These are phyloP conservation scores for Rhinoraja longicauda DNA, from an alignment of 2,797 vertebrate genomes.

Conservation along the genomic window DNA sequence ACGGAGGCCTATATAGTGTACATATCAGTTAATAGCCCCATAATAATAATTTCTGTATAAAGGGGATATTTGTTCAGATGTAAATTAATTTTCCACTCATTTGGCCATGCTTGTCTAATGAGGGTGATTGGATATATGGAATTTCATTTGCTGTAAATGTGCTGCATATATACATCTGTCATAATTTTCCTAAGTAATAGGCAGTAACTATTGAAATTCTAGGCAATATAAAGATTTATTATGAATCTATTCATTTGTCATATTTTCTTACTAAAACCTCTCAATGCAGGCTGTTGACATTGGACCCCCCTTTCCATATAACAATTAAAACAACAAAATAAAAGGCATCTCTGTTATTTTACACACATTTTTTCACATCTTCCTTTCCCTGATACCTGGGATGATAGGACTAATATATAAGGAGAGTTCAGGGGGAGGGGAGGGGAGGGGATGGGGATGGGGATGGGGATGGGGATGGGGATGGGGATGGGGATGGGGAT, in stretches of 20 bases:
- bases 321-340: not conserved
- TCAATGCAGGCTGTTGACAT: not conserved
- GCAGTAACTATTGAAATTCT: not conserved
- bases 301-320: not conserved
- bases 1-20: not conserved
- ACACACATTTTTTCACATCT: not conserved
- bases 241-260: not conserved
- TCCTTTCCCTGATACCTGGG: not conserved
- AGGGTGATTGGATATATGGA: conserved; percentile 8
- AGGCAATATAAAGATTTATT: not conserved
- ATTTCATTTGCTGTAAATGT: not conserved
- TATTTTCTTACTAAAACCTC: not conserved
- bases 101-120: not conserved
- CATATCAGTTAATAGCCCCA: not conserved
- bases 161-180: not conserved
- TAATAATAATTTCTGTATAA: conserved; percentile 8
- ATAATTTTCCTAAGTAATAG: not conserved
- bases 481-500: no score
- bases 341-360: no score
- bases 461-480: no score
- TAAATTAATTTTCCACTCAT: not conserved
- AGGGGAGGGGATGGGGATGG: no score
- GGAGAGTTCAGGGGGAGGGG: no score
- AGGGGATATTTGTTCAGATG: not conserved
- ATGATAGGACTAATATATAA: no score